Evolutionary conservation across 30 jellyfish, hydroid and myxozoan genomes (phyloP).

Genomic region (Phacellophora camtschatica): DNA sequence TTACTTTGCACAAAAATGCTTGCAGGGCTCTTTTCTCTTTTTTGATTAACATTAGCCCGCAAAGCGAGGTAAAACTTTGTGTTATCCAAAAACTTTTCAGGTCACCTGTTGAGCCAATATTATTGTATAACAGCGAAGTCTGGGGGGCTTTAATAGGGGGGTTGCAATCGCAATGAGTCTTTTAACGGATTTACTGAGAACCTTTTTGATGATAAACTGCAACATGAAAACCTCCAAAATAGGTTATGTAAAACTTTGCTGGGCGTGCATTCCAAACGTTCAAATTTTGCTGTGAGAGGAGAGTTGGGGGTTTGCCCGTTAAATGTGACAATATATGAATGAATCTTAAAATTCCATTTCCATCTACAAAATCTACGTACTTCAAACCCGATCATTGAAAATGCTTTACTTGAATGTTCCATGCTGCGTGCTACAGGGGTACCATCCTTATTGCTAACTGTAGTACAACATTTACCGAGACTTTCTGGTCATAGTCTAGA

Average conservation of each 20-base stretch:
- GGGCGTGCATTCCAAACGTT: too few relatives aligned
- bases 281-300: too few relatives aligned
- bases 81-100: neutral
- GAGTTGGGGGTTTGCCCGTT: too few relatives aligned
- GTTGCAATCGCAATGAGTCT: neutral
- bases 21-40: neutral
- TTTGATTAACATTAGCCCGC: neutral
- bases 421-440: neutral
- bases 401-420: neutral
- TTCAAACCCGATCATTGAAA: too few relatives aligned
- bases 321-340: too few relatives aligned
- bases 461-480: neutral
- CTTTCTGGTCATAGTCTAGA: too few relatives aligned
- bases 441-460: neutral
- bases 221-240: neutral
- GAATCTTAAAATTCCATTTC: too few relatives aligned
- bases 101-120: neutral
- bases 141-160: neutral
- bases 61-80: neutral
- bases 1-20: neutral
- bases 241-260: neutral
- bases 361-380: too few relatives aligned
- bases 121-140: neutral
- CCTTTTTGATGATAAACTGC: neutral
- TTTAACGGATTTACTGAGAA: neutral